Evolutionary conservation across 2,888 invertebrate genomes (phyloP).

Genomic region (Dione juno): DNA sequence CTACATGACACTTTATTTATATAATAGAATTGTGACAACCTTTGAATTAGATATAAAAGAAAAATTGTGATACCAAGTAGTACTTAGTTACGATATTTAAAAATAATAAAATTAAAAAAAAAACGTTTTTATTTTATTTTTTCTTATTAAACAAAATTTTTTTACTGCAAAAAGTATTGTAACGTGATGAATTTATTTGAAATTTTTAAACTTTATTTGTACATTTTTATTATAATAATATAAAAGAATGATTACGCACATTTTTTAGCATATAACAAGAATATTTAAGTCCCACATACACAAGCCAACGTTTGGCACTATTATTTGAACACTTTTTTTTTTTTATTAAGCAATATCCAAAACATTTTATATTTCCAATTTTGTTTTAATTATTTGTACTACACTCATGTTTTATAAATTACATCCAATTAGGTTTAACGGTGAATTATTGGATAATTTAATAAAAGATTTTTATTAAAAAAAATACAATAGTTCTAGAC

Average conservation of each 20-base stretch:
- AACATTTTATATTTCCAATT: constrained; percentile 9
- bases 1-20: background rate
- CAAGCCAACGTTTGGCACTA: constrained; percentile 72
- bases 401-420: constrained; percentile 15
- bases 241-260: background rate
- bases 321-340: constrained; percentile 65
- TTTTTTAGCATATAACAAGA: constrained; percentile 27
- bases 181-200: background rate
- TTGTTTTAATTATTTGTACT: constrained; percentile 25
- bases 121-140: background rate
- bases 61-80: background rate
- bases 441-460: background rate
- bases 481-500: no score
- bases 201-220: background rate
- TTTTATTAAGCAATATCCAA: constrained; percentile 29
- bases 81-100: no score
- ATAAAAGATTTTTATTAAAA: background rate
- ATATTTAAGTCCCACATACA: constrained; percentile 42
- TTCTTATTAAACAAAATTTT: background rate
- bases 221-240: background rate
- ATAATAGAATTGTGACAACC: background rate
- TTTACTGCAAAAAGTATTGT: background rate
- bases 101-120: no score
- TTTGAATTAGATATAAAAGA: background rate
- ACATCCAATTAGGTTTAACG: background rate